Base-by-base conservation (phyloP, 2,888 invertebrate species). In the Terebella lapidaria region DNA sequence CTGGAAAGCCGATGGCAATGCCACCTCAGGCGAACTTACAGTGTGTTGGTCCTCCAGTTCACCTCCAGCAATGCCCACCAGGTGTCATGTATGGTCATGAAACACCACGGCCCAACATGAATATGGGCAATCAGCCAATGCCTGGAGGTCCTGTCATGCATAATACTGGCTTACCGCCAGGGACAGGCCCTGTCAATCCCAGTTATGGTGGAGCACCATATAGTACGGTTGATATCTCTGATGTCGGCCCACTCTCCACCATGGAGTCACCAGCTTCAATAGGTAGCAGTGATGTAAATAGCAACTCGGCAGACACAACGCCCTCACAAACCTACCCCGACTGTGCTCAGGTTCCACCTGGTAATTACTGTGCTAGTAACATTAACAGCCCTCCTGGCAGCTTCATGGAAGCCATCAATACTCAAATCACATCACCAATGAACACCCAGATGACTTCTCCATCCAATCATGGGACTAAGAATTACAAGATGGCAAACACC, bases 231-330 rank as follows among this genome's bases (percentile, higher is more conserved):
- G 49, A 49, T 22, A 49, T 49, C n/a, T 10, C 49, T 10, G 18
- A 49, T 15, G 49, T 49, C 24, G 49, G 18, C n/a, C 49, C 10
- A n/a, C 10, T 49, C 18, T 15, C 49, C 10, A 28, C 27, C 10
- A 15, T 94, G 65, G 93, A 93, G 77, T 92, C 93, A 0, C 92
- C 94, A 0, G 88, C 91, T 0, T 91, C 91, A 46, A 91, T 93
- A 68, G 88, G 82, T 61, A 83, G 91, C 1, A 90, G 89, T 53
- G 92, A 93, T 77, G 85, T 92, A 81, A 88, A 89, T 26, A 59
- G 56, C 49, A 87, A 86, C 73, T 85, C 87, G 0, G 86, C 86
- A 0, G 87, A 88, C 68, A 82, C 83, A 35, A 58, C 64, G 2
- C 63, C 66, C 10, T 70, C 72, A n/a, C 73, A 71, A 56, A 72